phyloP scores from a whole-genome alignment of 2,888 invertebrate genomes.

The Rotaria magnacalcarata region DNA sequence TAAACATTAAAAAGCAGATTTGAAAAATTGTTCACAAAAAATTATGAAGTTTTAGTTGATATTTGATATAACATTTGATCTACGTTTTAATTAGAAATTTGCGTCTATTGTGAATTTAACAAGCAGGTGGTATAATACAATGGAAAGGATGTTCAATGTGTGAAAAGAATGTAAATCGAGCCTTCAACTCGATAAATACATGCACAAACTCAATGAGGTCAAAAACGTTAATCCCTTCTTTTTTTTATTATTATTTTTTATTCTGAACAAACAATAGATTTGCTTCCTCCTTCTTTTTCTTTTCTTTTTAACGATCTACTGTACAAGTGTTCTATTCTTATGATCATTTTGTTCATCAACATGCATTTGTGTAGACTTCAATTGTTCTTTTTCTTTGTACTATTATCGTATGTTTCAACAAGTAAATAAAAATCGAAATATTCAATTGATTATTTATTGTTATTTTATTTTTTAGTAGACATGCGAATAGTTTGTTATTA shows the following conservation, averaged over 20 bases:
- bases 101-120: background rate
- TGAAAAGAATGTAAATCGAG: slow-evolving; percentile 9
- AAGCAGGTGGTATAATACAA: background rate
- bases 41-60: no score
- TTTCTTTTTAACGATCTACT: background rate
- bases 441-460: background rate
- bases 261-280: background rate
- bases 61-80: background rate
- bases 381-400: background rate
- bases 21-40: no score
- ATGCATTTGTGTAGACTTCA: background rate
- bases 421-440: background rate
- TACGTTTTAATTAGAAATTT: background rate
- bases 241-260: background rate
- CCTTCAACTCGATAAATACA: slow-evolving; percentile 11
- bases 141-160: background rate
- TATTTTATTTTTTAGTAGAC: background rate
- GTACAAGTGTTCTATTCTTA: background rate
- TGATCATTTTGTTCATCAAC: slow-evolving; percentile 23
- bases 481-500: slow-evolving; percentile 78
- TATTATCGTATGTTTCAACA: background rate
- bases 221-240: background rate
- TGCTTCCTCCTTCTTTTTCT: background rate
- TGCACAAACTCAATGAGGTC: background rate
- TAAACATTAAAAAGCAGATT: no score